These are phyloP conservation scores for Poecilia gillii DNA, from an alignment of 2,797 vertebrate species.

Conservation along the genomic window DNA sequence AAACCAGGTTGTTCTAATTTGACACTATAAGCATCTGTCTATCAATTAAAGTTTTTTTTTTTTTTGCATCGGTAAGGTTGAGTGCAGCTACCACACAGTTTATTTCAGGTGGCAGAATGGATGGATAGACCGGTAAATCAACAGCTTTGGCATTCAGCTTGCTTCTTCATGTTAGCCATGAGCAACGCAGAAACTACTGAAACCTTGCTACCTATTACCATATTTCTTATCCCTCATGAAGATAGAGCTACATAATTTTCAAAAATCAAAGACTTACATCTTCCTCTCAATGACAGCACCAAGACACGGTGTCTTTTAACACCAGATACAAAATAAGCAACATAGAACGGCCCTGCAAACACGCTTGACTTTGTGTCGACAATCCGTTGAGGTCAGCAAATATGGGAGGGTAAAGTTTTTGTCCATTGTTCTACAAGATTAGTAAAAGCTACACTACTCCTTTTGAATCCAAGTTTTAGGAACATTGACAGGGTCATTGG, in stretches of 20 bases:
- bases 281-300: background rate
- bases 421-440: background rate
- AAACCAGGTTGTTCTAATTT: conserved; percentile 34
- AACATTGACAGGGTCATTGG: background rate
- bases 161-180: background rate
- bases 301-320: background rate
- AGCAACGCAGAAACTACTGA: background rate
- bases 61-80: background rate
- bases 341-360: background rate
- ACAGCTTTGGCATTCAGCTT: background rate
- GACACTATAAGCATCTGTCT: background rate
- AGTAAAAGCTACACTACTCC: background rate
- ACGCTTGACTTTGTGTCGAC: background rate
- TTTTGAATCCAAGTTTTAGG: background rate
- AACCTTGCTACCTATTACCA: background rate
- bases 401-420: background rate
- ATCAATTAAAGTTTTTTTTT: background rate
- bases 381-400: background rate
- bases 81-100: background rate
- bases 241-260: background rate
- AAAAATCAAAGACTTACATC: background rate
- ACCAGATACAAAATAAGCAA: background rate
- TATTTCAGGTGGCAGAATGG: background rate
- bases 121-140: background rate
- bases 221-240: background rate